A percentile compares a stretch with the other conserved stretches of the same genome.
These are phyloP conservation scores for Erebia epiphron DNA, from an alignment of 2,888 invertebrate genomes.

Conservation along the genomic window DNA sequence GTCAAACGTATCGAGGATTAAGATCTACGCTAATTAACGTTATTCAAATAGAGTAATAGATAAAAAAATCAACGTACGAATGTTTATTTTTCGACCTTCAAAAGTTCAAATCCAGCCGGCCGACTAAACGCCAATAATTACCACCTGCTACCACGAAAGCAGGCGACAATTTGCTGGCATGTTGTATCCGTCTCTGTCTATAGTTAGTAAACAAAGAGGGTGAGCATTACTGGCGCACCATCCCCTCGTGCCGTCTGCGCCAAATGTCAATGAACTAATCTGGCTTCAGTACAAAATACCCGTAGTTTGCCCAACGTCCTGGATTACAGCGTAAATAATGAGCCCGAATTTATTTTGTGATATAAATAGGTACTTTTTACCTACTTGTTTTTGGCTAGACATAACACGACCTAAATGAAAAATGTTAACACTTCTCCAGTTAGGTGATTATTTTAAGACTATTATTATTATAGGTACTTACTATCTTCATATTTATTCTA, in stretches of 20 bases:
- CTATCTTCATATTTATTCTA: no score
- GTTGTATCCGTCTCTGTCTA: conserved; percentile 52
- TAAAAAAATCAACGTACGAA: conserved; percentile 14
- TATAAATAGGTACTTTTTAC: conserved; percentile 33
- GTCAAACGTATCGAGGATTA: conserved; percentile 32
- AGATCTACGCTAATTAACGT: conserved; percentile 29
- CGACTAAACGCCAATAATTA: conserved; percentile 68
- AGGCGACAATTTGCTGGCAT: conserved; percentile 66
- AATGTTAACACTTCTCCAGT: not conserved
- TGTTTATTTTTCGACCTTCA: conserved; percentile 73
- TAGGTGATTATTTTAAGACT: not conserved
- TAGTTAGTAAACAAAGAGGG: conserved; percentile 43
- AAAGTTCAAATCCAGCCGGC: conserved; percentile 69
- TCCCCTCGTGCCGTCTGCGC: conserved; percentile 61
- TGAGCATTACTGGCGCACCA: conserved; percentile 49
- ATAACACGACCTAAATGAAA: conserved; percentile 43
- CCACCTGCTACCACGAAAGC: conserved; percentile 71
- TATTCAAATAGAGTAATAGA: conserved; percentile 21
- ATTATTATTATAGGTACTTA: no score
- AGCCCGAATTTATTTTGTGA: conserved; percentile 58
- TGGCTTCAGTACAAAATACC: conserved; percentile 60
- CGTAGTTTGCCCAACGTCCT: conserved; percentile 42
- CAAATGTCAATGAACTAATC: conserved; percentile 80
- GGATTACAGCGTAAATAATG: conserved; percentile 58
- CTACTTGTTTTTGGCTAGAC: conserved; percentile 43